phyloP scores from a whole-genome alignment of 2,113 vertebrate species.

The Heptranchias perlo region DNA sequence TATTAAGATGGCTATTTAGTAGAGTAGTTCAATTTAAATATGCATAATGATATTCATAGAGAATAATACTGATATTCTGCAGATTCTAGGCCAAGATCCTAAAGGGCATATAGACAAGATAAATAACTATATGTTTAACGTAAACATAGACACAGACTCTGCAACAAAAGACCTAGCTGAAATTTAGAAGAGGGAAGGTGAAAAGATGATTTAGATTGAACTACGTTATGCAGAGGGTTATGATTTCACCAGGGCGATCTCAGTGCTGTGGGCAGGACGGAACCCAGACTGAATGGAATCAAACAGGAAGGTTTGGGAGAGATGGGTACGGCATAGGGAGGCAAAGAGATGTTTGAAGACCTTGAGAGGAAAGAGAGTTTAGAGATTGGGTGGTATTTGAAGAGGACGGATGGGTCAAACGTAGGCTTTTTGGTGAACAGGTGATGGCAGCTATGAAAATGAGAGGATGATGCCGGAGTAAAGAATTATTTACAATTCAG shows the following conservation, averaged over 20 bases:
- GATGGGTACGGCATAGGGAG: neutral
- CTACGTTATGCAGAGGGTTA: no score
- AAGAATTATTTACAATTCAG: neutral
- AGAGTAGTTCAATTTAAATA: neutral
- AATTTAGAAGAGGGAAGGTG: no score
- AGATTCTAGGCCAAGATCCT: no score
- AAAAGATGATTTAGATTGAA: no score
- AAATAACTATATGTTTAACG: no score
- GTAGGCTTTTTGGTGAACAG: neutral
- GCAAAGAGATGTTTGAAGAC: neutral
- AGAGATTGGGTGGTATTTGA: neutral
- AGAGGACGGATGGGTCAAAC: neutral
- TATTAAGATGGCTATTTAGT: neutral
- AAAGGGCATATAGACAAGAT: no score
- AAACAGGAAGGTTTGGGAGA: neutral
- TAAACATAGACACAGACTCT: no score
- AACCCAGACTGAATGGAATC: no score
- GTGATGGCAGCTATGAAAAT: neutral
- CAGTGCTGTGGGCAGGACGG: no score
- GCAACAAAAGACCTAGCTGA: no score
- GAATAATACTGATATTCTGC: conserved; percentile 6
- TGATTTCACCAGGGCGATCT: no score
- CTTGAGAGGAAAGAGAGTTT: neutral
- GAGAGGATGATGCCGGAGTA: neutral
- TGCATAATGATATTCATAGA: neutral